Evolutionary conservation across 1,140 invertebrate genomes (phyloP).

Genomic region (Atopsyche davidsoni): DNA sequence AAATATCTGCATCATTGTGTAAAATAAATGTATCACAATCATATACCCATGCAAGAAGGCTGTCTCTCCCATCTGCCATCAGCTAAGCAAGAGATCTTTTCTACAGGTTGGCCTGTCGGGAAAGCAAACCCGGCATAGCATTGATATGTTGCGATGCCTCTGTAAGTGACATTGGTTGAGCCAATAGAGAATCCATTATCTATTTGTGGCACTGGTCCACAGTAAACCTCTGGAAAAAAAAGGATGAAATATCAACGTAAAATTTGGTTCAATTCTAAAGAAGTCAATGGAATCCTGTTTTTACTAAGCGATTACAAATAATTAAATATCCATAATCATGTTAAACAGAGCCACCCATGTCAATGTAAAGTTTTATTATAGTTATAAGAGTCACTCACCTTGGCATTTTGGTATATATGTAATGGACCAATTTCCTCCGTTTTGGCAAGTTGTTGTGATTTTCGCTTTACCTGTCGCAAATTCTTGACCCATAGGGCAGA

Average conservation of each 20-base stretch:
- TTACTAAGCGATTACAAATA: too few species aligned
- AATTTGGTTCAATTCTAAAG: background rate
- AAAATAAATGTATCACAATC: conserved; percentile 12
- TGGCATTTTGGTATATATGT: conserved; percentile 92
- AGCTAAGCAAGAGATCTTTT: conserved; percentile 82
- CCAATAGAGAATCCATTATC: conserved; percentile 95
- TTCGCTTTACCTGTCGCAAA: conserved; percentile 84
- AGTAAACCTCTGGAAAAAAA: conserved; percentile 77
- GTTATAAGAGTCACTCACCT: conserved; percentile 46
- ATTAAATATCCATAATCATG: too few species aligned
- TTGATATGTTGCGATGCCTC: conserved; percentile 88
- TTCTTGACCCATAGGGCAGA: conserved; percentile 89
- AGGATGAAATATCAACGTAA: background rate
- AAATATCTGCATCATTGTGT: background rate
- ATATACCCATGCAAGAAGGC: conserved; percentile 76
- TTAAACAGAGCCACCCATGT: background rate
- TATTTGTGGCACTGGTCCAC: conserved; percentile 94
- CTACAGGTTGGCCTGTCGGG: conserved; percentile 76
- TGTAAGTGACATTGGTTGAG: conserved; percentile 90
- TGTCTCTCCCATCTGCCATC: conserved; percentile 88
- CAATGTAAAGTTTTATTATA: background rate
- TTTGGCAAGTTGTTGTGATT: conserved; percentile 78
- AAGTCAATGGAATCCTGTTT: background rate
- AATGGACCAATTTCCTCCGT: conserved; percentile 89
- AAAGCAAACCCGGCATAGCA: conserved; percentile 96